A percentile compares a stretch with the other conserved stretches of the same genome.
Evolutionary conservation across 2,113 vertebrate species (phyloP).

Genomic region (Sinocyclocheilus grahami): DNA sequence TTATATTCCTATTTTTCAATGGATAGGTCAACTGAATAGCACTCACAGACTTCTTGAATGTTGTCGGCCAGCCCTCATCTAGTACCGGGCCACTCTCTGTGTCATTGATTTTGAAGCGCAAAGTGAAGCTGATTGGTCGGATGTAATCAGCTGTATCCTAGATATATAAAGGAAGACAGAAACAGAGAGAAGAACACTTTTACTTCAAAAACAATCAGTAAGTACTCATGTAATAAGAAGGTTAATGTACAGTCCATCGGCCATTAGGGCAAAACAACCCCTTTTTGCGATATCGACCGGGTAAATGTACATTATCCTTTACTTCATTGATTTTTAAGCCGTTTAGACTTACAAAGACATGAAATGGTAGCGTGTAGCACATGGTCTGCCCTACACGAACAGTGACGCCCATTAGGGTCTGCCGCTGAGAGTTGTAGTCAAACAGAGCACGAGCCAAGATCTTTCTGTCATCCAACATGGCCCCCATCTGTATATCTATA

Average conservation of each 20-base stretch:
- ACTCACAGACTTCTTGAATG: constrained; percentile 82
- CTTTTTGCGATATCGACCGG: neutral
- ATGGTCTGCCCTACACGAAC: constrained; percentile 71
- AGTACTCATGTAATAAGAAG: neutral
- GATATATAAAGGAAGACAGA: neutral
- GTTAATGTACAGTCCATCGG: neutral
- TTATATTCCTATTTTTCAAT: constrained; percentile 2
- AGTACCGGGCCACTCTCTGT: constrained; percentile 82
- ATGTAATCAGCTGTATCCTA: constrained; percentile 94
- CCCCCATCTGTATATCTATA: constrained; percentile 77
- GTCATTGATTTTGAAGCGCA: constrained; percentile 82
- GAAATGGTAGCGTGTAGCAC: constrained; percentile 84
- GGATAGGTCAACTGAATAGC: neutral
- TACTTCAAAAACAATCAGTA: neutral
- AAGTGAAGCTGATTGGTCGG: constrained; percentile 84
- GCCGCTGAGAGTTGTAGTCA: constrained; percentile 81
- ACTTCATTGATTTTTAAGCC: neutral
- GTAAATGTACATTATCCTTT: constrained; percentile 30
- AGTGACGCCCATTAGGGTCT: constrained; percentile 70
- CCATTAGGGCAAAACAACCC: neutral
- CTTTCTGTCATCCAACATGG: constrained; percentile 85
- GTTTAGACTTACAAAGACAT: constrained; percentile 83
- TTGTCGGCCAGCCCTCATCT: constrained; percentile 82
- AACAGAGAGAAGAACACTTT: neutral
- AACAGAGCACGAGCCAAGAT: constrained; percentile 82